Conservation (phyloP, 1,140 invertebrate species). For the Ptiloglossa arizonensis region DNA sequence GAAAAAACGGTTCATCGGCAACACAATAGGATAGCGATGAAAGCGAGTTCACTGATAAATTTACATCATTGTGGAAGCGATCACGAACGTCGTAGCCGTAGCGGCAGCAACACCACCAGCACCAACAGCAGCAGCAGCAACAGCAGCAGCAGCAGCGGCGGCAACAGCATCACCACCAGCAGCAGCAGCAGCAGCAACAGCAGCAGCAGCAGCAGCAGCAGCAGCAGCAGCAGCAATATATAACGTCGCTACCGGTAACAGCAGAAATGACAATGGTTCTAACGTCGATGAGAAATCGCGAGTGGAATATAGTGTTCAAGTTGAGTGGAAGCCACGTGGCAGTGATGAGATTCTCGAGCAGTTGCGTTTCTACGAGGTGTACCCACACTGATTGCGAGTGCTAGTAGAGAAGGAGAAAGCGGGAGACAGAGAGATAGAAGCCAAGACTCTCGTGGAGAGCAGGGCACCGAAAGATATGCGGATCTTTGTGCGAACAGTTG, state of each 20-base stretch:
- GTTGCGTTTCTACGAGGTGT: conserved; percentile 28
- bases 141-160: not conserved
- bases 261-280: conserved; percentile 53
- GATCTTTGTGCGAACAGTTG: conserved; percentile 64
- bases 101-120: not conserved
- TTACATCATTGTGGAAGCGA: conserved; percentile 39
- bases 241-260: not conserved
- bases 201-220: not conserved
- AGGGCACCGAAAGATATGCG: conserved; percentile 62
- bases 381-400: conserved; percentile 45
- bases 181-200: not conserved
- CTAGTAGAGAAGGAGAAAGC: conserved; percentile 26
- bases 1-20: conserved; percentile 17
- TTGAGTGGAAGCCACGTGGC: conserved; percentile 31
- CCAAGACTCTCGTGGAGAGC: conserved; percentile 44
- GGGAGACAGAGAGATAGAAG: conserved; percentile 27
- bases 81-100: conserved; percentile 29
- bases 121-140: not conserved
- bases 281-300: conserved; percentile 39
- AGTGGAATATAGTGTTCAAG: conserved; percentile 51
- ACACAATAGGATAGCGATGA: conserved; percentile 32
- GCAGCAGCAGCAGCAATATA: not conserved
- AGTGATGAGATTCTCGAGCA: conserved; percentile 54
- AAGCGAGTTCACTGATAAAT: conserved; percentile 37
- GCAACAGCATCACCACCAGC: not conserved